Evolutionary conservation across 2,888 invertebrate genomes (phyloP).

Genomic region (Trachelus stipa): DNA sequence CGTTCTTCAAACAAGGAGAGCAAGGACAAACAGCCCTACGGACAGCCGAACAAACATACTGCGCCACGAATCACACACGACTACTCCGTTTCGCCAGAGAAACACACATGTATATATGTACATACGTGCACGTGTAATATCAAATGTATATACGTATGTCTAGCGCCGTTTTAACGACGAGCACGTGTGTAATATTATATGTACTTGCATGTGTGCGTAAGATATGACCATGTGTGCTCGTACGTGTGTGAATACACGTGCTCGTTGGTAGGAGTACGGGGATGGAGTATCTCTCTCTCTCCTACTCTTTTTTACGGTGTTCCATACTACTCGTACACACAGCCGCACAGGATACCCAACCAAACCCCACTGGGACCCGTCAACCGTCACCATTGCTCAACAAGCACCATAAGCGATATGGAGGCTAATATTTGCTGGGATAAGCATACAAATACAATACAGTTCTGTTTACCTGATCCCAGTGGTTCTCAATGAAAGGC

Average conservation of each 20-base stretch:
- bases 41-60: constrained; percentile 59
- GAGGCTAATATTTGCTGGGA: constrained; percentile 64
- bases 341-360: background rate
- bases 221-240: background rate
- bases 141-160: background rate
- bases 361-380: constrained; percentile 9
- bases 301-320: background rate
- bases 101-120: background rate
- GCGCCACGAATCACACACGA: constrained; percentile 46
- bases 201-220: background rate
- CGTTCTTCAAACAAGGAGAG: constrained; percentile 63
- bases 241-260: background rate
- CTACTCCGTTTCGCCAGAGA: constrained; percentile 11
- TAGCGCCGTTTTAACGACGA: background rate
- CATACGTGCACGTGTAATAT: constrained; percentile 24
- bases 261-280: background rate
- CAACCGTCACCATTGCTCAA: constrained; percentile 53
- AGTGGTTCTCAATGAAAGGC: constrained; percentile 49
- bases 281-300: constrained; percentile 5
- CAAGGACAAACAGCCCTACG: constrained; percentile 60
- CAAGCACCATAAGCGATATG: constrained; percentile 65
- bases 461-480: constrained; percentile 52
- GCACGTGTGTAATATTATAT: background rate
- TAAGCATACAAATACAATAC: constrained; percentile 63
- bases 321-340: background rate